Evolutionary conservation across 2,113 vertebrate genomes (phyloP), one percentile per base, ranked within the genome.

Genomic region (Heloderma charlesbogerti): DNA sequence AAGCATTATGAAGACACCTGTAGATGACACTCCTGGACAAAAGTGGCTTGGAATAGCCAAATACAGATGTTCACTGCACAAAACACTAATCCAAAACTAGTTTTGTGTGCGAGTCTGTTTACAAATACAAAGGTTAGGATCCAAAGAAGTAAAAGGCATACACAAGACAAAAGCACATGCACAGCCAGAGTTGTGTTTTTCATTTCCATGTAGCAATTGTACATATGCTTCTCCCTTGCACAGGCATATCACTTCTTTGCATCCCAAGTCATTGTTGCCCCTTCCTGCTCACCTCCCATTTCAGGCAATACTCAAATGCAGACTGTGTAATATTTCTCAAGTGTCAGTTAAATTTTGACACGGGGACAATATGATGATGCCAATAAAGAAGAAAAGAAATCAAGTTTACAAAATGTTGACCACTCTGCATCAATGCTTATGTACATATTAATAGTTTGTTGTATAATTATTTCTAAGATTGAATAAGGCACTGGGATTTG

Each of bases 11-110:
- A 43, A 77, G 31, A 34, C 0, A 3, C 77, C 89, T 93, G n/a
- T 86, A 83, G 74, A 72, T 92, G 88, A 40, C 78, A 84, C 80
- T 27, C 75, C 34, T 93, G 90, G 91, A 60, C 78, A 45, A 77
- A 88, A 20, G 85, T 45, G 57, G 37, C 43, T 75, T 89, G 48
- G 80, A 92, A 69, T 25, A 89, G 34, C 1, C 5, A 80, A 31
- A 3, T 37, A 0, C 37, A 3, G 85, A 37, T 37, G 93, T 78
- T 72, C 79, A 82, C 37, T 57, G n/a, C 51, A 43, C 67, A 60
- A 83, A 82, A 81, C 22, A 74, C 81, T 84, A 5, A 37, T 69
- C 31, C 43, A 66, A 78, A 66, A 75, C 48, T 18, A 74, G n/a
- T 66, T 75, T 74, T 60, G 34, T 37, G 78, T 80, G 18, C 6